A percentile compares a stretch with the other conserved stretches of the same genome.
Conservation (phyloP, 1,140 invertebrate genomes). For the Bombus turneri region DNA sequence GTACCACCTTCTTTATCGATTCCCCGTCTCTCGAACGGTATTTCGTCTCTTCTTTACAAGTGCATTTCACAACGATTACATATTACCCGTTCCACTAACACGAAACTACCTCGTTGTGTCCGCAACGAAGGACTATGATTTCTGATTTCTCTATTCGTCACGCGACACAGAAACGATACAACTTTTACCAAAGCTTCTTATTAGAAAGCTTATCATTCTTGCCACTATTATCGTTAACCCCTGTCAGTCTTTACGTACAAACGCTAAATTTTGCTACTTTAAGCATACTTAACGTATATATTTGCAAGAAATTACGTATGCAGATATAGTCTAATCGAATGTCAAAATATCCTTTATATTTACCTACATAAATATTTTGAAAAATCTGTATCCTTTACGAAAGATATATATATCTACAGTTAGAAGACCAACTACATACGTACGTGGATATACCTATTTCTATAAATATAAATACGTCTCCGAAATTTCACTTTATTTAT, state of each 20-base stretch:
- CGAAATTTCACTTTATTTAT: no score
- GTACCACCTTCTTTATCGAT: conserved; percentile 13
- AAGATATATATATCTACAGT: no score
- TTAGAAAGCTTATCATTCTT: background rate
- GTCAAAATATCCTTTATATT: no score
- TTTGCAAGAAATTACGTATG: background rate
- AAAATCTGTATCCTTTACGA: no score
- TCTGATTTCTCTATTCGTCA: conserved; percentile 5
- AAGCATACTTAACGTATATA: background rate
- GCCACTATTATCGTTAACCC: background rate
- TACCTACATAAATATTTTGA: no score
- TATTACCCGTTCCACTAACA: conserved; percentile 49
- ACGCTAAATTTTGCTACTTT: background rate
- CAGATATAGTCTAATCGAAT: no score
- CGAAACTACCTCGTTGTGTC: conserved; percentile 4
- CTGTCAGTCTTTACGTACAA: background rate
- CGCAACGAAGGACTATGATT: conserved; percentile 9
- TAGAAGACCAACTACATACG: no score
- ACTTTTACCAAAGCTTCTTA: background rate
- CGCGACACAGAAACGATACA: background rate
- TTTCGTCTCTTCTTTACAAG: conserved; percentile 60
- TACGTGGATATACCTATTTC: no score
- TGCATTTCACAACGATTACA: conserved; percentile 62
- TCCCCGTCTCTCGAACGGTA: conserved; percentile 34
- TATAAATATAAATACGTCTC: no score